phyloP scores from a whole-genome alignment of 2,113 vertebrate species.

The Butastur rufipennis region DNA sequence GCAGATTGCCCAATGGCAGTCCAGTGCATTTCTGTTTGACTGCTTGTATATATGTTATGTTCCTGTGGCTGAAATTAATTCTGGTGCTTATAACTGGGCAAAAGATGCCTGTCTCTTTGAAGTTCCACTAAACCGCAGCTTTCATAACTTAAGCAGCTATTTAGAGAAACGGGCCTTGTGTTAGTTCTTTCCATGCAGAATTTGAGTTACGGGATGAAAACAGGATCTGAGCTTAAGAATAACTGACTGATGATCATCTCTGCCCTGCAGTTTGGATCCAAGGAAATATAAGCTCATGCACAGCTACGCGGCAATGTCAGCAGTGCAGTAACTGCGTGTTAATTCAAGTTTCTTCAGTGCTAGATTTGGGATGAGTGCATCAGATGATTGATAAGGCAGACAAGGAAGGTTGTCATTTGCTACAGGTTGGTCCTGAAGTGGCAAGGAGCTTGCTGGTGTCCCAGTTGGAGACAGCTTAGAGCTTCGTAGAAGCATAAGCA shows the following conservation, averaged over 20 bases:
- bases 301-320: background rate
- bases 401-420: background rate
- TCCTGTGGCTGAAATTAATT: background rate
- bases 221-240: background rate
- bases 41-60: background rate
- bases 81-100: background rate
- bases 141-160: background rate
- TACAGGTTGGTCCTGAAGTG: background rate
- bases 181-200: background rate
- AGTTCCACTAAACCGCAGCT: background rate
- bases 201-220: background rate
- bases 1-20: background rate
- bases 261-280: background rate
- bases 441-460: background rate
- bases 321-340: background rate
- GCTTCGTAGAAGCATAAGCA: background rate
- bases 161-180: background rate
- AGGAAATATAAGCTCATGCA: background rate
- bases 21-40: background rate
- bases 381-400: background rate
- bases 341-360: background rate
- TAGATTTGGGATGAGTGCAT: background rate
- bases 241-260: background rate
- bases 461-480: background rate
- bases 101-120: background rate